Evolutionary conservation across 2,797 vertebrate species (phyloP).

Genomic region (Malacoraja senta): DNA sequence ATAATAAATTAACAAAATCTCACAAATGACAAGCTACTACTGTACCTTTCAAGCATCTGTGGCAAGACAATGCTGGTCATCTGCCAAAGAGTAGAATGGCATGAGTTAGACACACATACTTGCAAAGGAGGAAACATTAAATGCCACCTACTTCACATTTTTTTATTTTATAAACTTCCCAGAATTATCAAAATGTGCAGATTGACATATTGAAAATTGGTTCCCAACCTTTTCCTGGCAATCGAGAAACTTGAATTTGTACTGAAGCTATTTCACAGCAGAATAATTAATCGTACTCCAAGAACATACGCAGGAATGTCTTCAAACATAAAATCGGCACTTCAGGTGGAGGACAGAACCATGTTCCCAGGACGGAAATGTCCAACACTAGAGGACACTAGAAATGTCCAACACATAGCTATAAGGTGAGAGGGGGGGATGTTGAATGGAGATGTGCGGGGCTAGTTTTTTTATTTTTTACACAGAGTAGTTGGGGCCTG

Average conservation of each 20-base stretch:
- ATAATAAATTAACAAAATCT: neutral
- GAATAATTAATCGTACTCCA: neutral
- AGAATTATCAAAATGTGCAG: neutral
- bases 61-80: conserved; percentile 68
- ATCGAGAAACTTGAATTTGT: neutral
- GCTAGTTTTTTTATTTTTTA: too few relatives aligned
- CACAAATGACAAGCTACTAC: neutral
- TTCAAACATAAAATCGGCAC: neutral
- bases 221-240: neutral
- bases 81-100: conserved; percentile 48
- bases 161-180: neutral
- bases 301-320: neutral
- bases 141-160: too few relatives aligned
- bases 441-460: too few relatives aligned
- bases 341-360: neutral
- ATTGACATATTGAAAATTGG: neutral
- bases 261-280: neutral
- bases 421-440: too few relatives aligned
- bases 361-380: too few relatives aligned
- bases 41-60: conserved; percentile 66
- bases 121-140: neutral
- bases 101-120: neutral
- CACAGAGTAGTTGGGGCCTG: too few relatives aligned
- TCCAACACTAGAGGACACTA: too few relatives aligned
- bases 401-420: too few relatives aligned